These are phyloP conservation scores for Bucorvus abyssinicus DNA, from an alignment of 2,797 vertebrate genomes.

Conservation along the genomic window DNA sequence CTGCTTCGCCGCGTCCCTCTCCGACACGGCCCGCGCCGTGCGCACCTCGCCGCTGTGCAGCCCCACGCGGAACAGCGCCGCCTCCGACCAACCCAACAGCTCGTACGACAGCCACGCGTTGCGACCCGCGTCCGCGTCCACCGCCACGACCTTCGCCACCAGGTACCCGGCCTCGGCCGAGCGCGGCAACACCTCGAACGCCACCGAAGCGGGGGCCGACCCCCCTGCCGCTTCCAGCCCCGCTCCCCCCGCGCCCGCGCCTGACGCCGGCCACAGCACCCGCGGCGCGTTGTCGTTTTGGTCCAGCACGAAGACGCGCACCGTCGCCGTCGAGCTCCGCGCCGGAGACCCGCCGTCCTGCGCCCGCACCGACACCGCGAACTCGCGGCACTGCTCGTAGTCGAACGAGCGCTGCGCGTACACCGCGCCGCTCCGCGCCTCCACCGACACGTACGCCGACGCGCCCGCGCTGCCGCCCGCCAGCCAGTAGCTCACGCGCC, in stretches of 20 bases:
- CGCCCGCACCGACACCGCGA: slow-evolving; percentile 61
- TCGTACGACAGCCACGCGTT: slow-evolving; percentile 51
- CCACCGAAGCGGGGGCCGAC: no score
- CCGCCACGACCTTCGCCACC: slow-evolving; percentile 26
- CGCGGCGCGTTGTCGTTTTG: slow-evolving; percentile 50
- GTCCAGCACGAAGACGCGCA: no score
- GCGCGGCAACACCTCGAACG: no score
- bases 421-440: slow-evolving; percentile 1
- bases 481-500: no score
- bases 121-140: slow-evolving; percentile 14
- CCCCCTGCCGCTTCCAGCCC: no score
- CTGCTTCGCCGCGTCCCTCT: no score
- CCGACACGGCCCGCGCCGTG: no score
- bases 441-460: background rate
- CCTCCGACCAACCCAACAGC: background rate
- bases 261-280: background rate
- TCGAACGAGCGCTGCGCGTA: background rate
- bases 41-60: no score
- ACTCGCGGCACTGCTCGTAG: slow-evolving; percentile 74
- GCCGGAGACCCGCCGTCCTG: background rate
- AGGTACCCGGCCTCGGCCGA: background rate
- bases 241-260: no score
- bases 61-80: no score
- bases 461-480: background rate
- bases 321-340: no score